phyloP scores from a whole-genome alignment of 2,113 vertebrate genomes.

The Gallinago undulata region DNA sequence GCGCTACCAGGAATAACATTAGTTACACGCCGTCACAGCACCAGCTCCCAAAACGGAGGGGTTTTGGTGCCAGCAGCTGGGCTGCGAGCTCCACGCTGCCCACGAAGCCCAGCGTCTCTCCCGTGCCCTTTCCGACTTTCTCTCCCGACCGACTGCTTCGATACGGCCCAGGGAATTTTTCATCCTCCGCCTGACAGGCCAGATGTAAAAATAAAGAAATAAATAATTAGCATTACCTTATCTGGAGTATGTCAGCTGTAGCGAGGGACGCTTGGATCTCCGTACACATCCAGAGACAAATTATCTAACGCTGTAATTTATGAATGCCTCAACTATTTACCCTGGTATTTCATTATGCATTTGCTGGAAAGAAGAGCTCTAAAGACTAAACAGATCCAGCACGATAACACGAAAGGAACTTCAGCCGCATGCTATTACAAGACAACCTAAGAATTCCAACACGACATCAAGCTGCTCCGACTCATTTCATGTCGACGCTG shows the following conservation, averaged over 20 bases:
- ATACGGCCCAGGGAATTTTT: neutral
- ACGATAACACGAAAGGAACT: slow-evolving; percentile 1
- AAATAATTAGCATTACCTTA: slow-evolving; percentile 14
- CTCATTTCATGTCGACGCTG: neutral
- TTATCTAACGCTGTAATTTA: neutral
- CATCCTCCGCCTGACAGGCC: neutral
- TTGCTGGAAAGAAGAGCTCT: neutral
- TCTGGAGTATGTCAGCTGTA: slow-evolving; percentile 30
- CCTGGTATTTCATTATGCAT: slow-evolving; percentile 3
- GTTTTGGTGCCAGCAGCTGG: neutral
- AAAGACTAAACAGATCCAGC: slow-evolving; percentile 30
- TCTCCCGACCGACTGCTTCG: neutral
- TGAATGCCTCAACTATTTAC: neutral
- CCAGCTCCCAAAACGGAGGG: accelerated
- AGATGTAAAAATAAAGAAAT: slow-evolving; percentile 17
- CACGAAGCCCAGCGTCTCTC: accelerated
- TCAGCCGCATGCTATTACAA: neutral
- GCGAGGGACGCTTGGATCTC: neutral
- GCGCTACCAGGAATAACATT: neutral
- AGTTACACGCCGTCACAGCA: neutral
- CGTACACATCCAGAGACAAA: neutral
- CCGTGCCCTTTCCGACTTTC: neutral
- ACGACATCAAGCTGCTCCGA: neutral
- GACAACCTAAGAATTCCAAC: neutral
- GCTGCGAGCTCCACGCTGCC: neutral